These are phyloP conservation scores for Agrochola litura DNA, from an alignment of 2,888 invertebrate species.

Conservation along the genomic window DNA sequence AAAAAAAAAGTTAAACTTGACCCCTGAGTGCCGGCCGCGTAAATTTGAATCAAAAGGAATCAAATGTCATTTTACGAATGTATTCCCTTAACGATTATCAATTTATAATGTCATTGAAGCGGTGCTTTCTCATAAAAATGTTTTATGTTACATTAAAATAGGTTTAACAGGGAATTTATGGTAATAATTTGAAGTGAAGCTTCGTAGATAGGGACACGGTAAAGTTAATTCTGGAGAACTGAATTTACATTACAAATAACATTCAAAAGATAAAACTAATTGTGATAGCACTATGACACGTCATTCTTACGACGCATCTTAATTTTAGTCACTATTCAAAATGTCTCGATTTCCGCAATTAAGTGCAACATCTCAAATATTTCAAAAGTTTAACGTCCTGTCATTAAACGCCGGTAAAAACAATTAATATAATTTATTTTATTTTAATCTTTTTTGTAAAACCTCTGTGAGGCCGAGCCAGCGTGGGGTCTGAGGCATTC, in stretches of 20 bases:
- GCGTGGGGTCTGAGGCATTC: constrained; percentile 61
- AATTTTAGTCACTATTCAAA: constrained; percentile 7
- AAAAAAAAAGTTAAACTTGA: constrained; percentile 76
- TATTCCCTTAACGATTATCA: constrained; percentile 76
- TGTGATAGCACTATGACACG: background rate
- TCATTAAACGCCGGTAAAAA: constrained; percentile 51
- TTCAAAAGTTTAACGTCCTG: constrained; percentile 47
- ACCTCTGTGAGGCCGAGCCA: constrained; percentile 50
- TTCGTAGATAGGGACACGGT: constrained; percentile 5
- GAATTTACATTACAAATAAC: constrained; percentile 3
- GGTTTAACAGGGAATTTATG: constrained; percentile 48
- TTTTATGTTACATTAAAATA: constrained; percentile 67
- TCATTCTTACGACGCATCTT: background rate
- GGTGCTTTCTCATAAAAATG: constrained; percentile 69
- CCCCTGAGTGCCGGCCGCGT: constrained; percentile 84
- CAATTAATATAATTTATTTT: constrained; percentile 61
- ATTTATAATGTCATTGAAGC: constrained; percentile 74
- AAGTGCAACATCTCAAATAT: constrained; percentile 35
- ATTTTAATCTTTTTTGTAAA: constrained; percentile 53
- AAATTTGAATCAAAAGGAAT: constrained; percentile 88
- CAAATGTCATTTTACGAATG: constrained; percentile 87
- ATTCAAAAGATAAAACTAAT: background rate
- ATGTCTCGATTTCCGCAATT: constrained; percentile 10
- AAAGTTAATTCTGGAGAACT: constrained; percentile 18
- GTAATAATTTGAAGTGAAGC: constrained; percentile 33